These are phyloP conservation scores for Rhyacichthys aspro DNA, from an alignment of 2,797 vertebrate genomes.

Conservation along the genomic window DNA sequence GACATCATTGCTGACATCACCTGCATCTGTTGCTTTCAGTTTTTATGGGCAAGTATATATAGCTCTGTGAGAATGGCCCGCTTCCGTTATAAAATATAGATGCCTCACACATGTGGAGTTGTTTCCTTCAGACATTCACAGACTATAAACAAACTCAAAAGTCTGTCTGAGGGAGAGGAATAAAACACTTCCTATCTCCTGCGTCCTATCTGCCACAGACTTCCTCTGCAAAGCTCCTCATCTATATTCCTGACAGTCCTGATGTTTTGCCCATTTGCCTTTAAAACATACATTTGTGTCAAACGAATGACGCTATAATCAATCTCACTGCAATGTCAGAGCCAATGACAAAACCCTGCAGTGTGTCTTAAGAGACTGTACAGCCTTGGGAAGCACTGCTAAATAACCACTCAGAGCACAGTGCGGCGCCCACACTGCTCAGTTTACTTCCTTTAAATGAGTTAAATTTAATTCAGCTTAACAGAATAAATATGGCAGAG, in stretches of 20 bases:
- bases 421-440: slow-evolving; percentile 51
- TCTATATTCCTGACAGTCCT: slow-evolving; percentile 57
- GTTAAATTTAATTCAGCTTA: slow-evolving; percentile 68
- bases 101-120: neutral
- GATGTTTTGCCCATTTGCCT: slow-evolving; percentile 65
- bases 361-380: slow-evolving; percentile 53
- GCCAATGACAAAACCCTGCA: slow-evolving; percentile 66
- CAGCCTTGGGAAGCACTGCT: slow-evolving; percentile 64
- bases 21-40: neutral
- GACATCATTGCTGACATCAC: neutral
- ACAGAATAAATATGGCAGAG: slow-evolving; percentile 59
- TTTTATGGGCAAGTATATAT: neutral
- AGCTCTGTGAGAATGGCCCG: neutral
- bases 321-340: slow-evolving; percentile 66
- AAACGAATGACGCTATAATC: slow-evolving; percentile 64
- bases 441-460: slow-evolving; percentile 63
- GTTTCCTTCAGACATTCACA: too few species aligned
- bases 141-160: slow-evolving; percentile 19
- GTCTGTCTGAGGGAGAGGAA: slow-evolving; percentile 22
- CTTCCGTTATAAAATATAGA: neutral
- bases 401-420: slow-evolving; percentile 73
- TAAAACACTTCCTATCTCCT: slow-evolving; percentile 14
- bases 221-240: slow-evolving; percentile 40
- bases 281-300: slow-evolving; percentile 70
- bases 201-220: slow-evolving; percentile 26